Percentiles rank a stretch among this genome's conserved stretches.
phyloP scores from a whole-genome alignment of 2,888 invertebrate species.

The Dasypolia templi region DNA sequence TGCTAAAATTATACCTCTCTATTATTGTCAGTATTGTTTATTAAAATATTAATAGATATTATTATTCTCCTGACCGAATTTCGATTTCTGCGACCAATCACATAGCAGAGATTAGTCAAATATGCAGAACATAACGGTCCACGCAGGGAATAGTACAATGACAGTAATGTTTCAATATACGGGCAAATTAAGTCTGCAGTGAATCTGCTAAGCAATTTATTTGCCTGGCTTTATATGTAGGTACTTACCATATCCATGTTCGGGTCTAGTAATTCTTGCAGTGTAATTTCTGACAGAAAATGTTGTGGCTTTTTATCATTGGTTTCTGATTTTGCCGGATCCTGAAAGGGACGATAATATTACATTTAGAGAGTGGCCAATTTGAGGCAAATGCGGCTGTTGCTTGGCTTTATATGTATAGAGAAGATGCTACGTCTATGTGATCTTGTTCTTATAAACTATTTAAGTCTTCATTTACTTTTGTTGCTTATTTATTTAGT shows the following conservation, averaged over 20 bases:
- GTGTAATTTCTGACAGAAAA: conserved; percentile 72
- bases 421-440: background rate
- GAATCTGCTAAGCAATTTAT: background rate
- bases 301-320: conserved; percentile 61
- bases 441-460: too few species aligned
- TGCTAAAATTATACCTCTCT: background rate
- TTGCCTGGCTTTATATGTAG: background rate
- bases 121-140: too few species aligned
- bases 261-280: conserved; percentile 76
- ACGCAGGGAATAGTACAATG: too few species aligned
- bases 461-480: too few species aligned
- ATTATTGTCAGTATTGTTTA: background rate
- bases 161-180: background rate
- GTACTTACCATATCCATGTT: conserved; percentile 72
- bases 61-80: background rate
- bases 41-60: background rate
- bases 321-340: conserved; percentile 44
- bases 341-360: conserved; percentile 42
- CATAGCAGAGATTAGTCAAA: background rate
- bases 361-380: background rate
- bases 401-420: background rate
- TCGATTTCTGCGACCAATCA: background rate
- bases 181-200: background rate
- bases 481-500: too few species aligned
- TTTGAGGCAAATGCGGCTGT: background rate